Evolutionary conservation across 2,113 vertebrate genomes (phyloP).

Genomic region (Microtus pennsylvanicus): DNA sequence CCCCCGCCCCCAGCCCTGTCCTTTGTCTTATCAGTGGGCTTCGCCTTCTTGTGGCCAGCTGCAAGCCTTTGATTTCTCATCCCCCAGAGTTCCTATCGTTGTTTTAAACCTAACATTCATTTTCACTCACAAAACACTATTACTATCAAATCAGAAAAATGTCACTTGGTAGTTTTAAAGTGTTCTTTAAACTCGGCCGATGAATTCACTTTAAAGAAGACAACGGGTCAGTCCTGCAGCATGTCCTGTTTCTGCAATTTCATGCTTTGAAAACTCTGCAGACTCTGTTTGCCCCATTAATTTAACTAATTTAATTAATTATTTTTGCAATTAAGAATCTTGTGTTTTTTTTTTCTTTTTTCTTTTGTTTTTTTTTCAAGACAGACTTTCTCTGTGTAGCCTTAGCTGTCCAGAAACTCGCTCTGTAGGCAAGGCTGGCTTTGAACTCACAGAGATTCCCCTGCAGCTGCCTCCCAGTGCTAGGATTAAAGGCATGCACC

Average conservation of each 20-base stretch:
- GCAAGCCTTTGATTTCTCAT: neutral
- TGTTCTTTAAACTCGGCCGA: neutral
- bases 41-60: neutral
- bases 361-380: too few species aligned
- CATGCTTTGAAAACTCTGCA: neutral
- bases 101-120: neutral
- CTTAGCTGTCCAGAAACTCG: too few species aligned
- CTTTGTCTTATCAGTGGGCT: neutral
- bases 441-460: too few species aligned
- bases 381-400: too few species aligned
- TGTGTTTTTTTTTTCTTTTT: too few species aligned
- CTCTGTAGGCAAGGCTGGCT: too few species aligned
- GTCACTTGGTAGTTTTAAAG: neutral
- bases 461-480: too few species aligned
- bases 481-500: too few species aligned
- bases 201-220: neutral
- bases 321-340: neutral
- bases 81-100: neutral
- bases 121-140: neutral
- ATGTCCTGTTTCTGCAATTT: neutral
- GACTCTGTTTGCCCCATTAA: neutral
- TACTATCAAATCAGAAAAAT: neutral
- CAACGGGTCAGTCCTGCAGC: neutral
- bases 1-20: too few species aligned
- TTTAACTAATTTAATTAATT: neutral